Base-by-base conservation (phyloP, 2,113 vertebrate species). In the Lophotis ruficrista region DNA sequence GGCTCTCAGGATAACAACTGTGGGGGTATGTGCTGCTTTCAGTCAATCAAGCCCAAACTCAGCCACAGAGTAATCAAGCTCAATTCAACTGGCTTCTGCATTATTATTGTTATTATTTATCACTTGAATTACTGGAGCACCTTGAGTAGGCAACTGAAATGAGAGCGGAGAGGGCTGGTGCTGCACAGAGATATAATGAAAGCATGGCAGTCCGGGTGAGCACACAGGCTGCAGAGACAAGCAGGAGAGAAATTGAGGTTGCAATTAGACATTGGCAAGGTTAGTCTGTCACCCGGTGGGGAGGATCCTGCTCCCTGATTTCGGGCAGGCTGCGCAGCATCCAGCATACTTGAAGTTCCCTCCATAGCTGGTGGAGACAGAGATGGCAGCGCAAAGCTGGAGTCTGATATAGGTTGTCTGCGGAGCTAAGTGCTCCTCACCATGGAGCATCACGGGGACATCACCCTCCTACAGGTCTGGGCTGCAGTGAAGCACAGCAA, bases 51-150 rank as follows among this genome's bases (percentile, higher is more conserved):
- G 81, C 73, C 95, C 77, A 92, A 95, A 89, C 73, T 82, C 95
- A 94, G 86, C 14, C 92, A 94, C 4, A 0, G 56, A 90, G 96
- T 87, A 97, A 97, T 97, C 96, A 96, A 96, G 96, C 96, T 96
- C 94, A 96, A 94, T 97, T 96, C 96, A 97, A 76, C 73, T 1
- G 2, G 91, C 70, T 94, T 91, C 83, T 93, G 83, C 1, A 0
- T 96, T 97, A 96, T 95, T 97, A 96, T 97, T 96, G 95, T 97
- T 96, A 96, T 97, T 96, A 96, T 96, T 97, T 96, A 93, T 93
- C 95, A 96, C 91, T 93, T 94, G 94, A 96, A 93, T 96, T 91
- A 94, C 89, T 89, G 83, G 72, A 95, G 94, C 90, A 95, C 92
- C 94, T 97, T 94, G 77, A 97, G 92, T 77, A 97, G 89, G 75